phyloP scores from a whole-genome alignment of 2,888 invertebrate species.

The Dexiosoma caninum region DNA sequence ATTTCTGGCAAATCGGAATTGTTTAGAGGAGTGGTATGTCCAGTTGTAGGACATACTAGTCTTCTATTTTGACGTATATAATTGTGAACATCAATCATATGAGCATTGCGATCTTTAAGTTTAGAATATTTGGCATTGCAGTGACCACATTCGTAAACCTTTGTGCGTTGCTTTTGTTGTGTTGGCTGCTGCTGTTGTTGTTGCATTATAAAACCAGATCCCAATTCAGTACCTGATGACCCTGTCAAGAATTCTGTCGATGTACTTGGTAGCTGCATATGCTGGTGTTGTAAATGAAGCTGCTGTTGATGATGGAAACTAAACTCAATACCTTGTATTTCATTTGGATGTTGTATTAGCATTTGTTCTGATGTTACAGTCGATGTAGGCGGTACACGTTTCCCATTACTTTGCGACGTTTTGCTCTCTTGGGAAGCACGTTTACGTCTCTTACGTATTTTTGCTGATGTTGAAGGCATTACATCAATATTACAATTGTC shows the following conservation, averaged over 20 bases:
- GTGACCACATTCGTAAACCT: slow-evolving; percentile 76
- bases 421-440: slow-evolving; percentile 60
- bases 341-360: slow-evolving; percentile 55
- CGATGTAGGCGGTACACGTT: slow-evolving; percentile 63
- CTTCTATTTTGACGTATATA: slow-evolving; percentile 76
- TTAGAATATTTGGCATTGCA: slow-evolving; percentile 74
- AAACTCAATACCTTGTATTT: slow-evolving; percentile 53
- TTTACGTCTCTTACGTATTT: slow-evolving; percentile 66
- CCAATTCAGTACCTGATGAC: slow-evolving; percentile 70
- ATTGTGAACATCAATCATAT: slow-evolving; percentile 75
- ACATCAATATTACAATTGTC: slow-evolving; percentile 64
- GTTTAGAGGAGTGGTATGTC: slow-evolving; percentile 55
- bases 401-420: slow-evolving; percentile 23
- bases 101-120: slow-evolving; percentile 76
- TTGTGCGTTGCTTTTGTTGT: slow-evolving; percentile 69
- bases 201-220: slow-evolving; percentile 56
- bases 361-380: slow-evolving; percentile 67
- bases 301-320: slow-evolving; percentile 61
- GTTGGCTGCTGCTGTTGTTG: slow-evolving; percentile 54
- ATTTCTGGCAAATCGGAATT: slow-evolving; percentile 41
- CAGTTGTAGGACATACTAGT: slow-evolving; percentile 70
- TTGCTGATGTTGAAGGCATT: slow-evolving; percentile 67
- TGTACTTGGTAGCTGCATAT: slow-evolving; percentile 67
- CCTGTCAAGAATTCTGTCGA: slow-evolving; percentile 72
- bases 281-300: slow-evolving; percentile 58